Conservation (phyloP, 2,888 invertebrate genomes). For the Halictus ligatus region DNA sequence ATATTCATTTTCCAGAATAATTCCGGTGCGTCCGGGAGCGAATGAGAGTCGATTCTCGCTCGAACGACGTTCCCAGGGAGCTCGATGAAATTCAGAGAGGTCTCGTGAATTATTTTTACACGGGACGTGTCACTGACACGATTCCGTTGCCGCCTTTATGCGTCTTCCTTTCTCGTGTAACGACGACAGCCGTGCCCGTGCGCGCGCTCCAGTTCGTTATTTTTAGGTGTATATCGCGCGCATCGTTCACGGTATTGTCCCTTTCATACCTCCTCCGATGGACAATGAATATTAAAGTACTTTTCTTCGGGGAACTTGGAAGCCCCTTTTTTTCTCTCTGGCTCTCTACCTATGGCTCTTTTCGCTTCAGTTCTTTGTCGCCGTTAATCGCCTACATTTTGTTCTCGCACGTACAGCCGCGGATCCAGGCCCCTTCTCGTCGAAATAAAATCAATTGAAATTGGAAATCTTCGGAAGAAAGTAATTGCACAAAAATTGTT, state of each 20-base stretch:
- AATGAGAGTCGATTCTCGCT: conserved; percentile 5
- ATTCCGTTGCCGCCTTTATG: background rate
- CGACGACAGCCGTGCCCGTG: background rate
- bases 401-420: too few relatives aligned
- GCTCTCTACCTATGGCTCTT: background rate
- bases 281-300: background rate
- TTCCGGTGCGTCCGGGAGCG: conserved; percentile 21
- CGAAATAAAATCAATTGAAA: too few relatives aligned
- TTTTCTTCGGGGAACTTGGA: background rate
- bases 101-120: conserved; percentile 22
- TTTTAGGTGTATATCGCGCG: background rate
- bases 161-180: background rate
- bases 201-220: background rate
- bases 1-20: conserved; percentile 41
- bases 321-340: background rate
- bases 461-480: too few relatives aligned
- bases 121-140: conserved; percentile 11
- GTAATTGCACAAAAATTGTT: too few relatives aligned
- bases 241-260: background rate
- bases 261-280: background rate
- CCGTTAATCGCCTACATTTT: too few relatives aligned
- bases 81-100: conserved; percentile 14
- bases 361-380: too few relatives aligned
- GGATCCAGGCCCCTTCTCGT: too few relatives aligned
- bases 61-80: conserved; percentile 5